Conservation (phyloP, 2,797 vertebrate species). For the Moxostoma hubbsi region DNA sequence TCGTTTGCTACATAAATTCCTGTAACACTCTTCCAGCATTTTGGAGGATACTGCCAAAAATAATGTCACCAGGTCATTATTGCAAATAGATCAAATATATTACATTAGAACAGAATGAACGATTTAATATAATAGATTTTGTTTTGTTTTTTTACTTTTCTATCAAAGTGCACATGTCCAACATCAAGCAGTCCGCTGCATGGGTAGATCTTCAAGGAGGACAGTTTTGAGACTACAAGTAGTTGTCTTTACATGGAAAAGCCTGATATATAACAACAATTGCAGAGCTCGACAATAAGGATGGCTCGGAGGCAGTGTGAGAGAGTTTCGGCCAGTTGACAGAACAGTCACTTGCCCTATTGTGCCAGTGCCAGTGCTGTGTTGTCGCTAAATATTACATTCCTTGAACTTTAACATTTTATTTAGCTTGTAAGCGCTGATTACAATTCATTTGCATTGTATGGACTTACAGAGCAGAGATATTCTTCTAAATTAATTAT, state of each 20-base stretch:
- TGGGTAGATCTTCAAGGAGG: neutral
- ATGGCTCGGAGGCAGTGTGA: neutral
- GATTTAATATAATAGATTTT: neutral
- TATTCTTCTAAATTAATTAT: no score
- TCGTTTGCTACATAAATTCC: neutral
- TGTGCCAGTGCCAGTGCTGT: no score
- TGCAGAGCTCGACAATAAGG: neutral
- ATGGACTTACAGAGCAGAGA: no score
- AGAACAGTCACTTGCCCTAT: neutral
- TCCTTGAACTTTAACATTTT: no score
- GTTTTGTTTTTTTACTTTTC: neutral
- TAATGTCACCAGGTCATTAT: neutral
- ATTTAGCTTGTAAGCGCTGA: no score
- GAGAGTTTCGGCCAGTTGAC: neutral
- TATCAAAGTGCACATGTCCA: no score
- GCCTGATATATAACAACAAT: neutral
- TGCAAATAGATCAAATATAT: neutral
- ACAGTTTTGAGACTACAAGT: neutral
- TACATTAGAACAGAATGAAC: neutral
- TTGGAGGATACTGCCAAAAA: neutral
- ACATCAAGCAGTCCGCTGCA: neutral
- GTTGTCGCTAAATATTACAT: no score
- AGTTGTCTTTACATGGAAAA: neutral
- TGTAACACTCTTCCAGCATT: neutral
- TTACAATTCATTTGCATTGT: no score